Evolutionary conservation across 1,140 invertebrate genomes (phyloP).

Genomic region (Papilio glaucus): DNA sequence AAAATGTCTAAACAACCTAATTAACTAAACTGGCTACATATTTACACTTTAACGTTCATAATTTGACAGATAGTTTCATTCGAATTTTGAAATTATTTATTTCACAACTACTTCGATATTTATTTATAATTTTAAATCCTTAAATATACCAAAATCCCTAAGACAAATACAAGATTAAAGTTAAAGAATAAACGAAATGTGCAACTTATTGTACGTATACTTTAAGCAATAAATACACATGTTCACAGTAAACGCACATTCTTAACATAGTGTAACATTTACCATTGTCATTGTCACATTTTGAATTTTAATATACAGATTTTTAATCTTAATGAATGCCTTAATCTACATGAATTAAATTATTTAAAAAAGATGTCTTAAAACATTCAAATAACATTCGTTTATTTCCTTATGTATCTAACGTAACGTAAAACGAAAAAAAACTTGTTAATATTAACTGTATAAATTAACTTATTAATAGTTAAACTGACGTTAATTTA

Average conservation of each 20-base stretch:
- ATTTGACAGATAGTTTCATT: conserved; percentile 75
- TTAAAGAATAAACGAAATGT: conserved; percentile 32
- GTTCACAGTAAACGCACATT: not conserved
- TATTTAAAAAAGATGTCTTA: not conserved
- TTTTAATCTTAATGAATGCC: not conserved
- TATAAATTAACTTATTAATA: no score
- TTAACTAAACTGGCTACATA: conserved; percentile 61
- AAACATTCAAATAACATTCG: not conserved
- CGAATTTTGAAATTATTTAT: conserved; percentile 54
- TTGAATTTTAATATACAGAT: conserved; percentile 51
- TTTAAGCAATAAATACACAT: no score
- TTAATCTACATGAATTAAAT: not conserved
- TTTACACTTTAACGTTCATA: conserved; percentile 72
- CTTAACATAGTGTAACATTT: conserved; percentile 50
- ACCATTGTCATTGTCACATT: conserved; percentile 74
- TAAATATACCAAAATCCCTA: conserved; percentile 1
- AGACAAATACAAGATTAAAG: not conserved
- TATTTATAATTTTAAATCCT: not conserved
- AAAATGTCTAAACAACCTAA: conserved; percentile 18
- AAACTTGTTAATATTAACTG: no score
- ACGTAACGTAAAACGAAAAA: no score
- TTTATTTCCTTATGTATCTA: no score
- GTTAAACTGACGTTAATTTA: no score
- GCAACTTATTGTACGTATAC: no score
- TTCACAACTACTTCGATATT: conserved; percentile 41